These are phyloP conservation scores for Motacilla tschutschensis DNA, from an alignment of 2,113 vertebrate genomes.

Conservation along the genomic window DNA sequence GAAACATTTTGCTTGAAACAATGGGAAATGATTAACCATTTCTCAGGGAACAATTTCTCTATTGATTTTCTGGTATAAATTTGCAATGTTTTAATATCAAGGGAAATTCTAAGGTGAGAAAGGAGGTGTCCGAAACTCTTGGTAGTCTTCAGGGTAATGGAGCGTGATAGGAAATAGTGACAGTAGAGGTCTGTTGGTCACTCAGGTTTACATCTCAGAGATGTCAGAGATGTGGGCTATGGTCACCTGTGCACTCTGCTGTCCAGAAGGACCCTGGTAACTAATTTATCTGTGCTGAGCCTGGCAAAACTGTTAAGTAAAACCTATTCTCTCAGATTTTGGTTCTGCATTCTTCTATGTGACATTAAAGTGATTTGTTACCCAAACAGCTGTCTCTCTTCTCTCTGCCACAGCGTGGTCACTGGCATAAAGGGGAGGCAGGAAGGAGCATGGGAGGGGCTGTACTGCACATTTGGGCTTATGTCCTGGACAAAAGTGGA, in stretches of 20 bases:
- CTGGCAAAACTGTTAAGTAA: not conserved
- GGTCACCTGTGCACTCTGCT: accelerated
- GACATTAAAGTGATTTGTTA: not conserved
- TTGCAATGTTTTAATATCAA: not conserved
- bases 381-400: not conserved
- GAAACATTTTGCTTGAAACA: not conserved
- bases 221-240: accelerated
- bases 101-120: not conserved
- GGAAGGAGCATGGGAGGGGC: not conserved
- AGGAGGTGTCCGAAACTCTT: not conserved
- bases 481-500: not conserved
- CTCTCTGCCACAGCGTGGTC: not conserved
- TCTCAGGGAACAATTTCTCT: not conserved
- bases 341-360: not conserved
- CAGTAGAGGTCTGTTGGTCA: not conserved
- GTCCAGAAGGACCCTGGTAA: not conserved
- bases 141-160: not conserved
- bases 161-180: not conserved
- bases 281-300: not conserved
- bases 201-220: not conserved
- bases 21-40: not conserved
- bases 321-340: not conserved
- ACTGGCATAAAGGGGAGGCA: not conserved
- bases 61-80: not conserved
- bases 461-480: not conserved